Percentiles rank a stretch among this genome's conserved stretches.
phyloP scores from a whole-genome alignment of 2,888 invertebrate genomes.

The Noctua janthina region DNA sequence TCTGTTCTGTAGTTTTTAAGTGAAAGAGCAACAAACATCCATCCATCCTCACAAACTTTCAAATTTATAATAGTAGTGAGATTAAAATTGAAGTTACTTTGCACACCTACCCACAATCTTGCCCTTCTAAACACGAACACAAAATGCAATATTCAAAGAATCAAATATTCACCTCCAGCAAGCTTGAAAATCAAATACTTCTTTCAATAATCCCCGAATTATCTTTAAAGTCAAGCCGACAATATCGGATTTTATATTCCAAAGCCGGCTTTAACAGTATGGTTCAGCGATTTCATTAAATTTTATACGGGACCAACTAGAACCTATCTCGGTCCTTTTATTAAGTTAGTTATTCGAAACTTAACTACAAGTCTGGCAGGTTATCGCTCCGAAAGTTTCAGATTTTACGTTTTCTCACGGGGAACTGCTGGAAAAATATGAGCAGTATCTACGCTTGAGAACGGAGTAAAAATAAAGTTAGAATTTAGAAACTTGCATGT shows the following conservation, averaged over 20 bases:
- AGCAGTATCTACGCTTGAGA: slow-evolving; percentile 35
- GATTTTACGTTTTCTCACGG: slow-evolving; percentile 63
- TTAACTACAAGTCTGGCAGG: slow-evolving; percentile 58
- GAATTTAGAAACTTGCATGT: slow-evolving; percentile 53
- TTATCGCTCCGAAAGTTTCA: slow-evolving; percentile 64
- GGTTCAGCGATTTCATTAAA: slow-evolving; percentile 57
- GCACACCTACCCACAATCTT: neutral
- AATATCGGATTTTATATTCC: slow-evolving; percentile 44
- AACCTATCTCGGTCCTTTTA: slow-evolving; percentile 62
- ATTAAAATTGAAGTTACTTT: neutral
- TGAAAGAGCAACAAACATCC: neutral
- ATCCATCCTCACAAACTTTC: neutral
- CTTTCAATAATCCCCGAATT: slow-evolving; percentile 44
- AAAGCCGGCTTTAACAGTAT: slow-evolving; percentile 33
- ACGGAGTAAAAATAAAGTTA: slow-evolving; percentile 55
- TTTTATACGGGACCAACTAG: slow-evolving; percentile 53
- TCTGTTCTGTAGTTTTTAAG: neutral
- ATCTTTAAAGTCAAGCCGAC: slow-evolving; percentile 44
- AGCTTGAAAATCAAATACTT: slow-evolving; percentile 34
- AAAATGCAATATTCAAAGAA: slow-evolving; percentile 5
- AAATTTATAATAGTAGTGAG: neutral
- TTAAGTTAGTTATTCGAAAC: slow-evolving; percentile 64
- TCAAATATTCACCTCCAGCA: neutral
- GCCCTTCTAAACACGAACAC: neutral
- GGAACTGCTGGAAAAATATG: slow-evolving; percentile 55